Evolutionary conservation across 2,113 vertebrate species (phyloP), one percentile per base, ranked within the genome.

Genomic region (Hyla sarda): DNA sequence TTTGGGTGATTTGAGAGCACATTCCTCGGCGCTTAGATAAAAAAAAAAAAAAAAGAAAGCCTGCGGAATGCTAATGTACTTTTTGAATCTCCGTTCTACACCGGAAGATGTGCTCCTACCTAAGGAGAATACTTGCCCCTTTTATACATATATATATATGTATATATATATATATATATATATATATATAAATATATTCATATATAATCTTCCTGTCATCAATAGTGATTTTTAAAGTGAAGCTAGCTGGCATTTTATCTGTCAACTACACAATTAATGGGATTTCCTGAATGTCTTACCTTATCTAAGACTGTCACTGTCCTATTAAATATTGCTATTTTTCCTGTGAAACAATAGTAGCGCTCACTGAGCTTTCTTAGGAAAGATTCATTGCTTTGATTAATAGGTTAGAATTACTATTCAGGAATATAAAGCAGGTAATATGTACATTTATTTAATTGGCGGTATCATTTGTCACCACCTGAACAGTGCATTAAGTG

Each of bases 391-490:
- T 82, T 81, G 85, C 85, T 87, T 87, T 87, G 85, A 87, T 87
- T 87, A 87, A 87, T 87, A 87, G 85, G 69, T 50, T 87, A 82
- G 78, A 87, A 87, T 82, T 87, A 87, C 77, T 77, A 81, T 87
- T 87, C 78, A 82, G 74, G 85, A 87, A 82, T 81, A 69, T 73
- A 82, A 82, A 74, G 77, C 77, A 47, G n/a, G 67, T 80, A 58
- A 78, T 87, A 87, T 87, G 85, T 87, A 82, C 85, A 82, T 87
- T 87, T 87, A 81, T 82, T 73, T 87, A 87, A 87, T 82, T 87
- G 85, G 77, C 67, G 73, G 67, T 13, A 82, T 87, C 77, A 87
- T 87, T 87, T 82, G 69, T 87, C 85, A 87, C 85, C 56, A 81
- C 69, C 73, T 52, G 77, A 87, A 62, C 54, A 82, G n/a, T 74